Evolutionary conservation across 2,888 invertebrate species (phyloP).

Genomic region (Allophyes oxyacanthae): DNA sequence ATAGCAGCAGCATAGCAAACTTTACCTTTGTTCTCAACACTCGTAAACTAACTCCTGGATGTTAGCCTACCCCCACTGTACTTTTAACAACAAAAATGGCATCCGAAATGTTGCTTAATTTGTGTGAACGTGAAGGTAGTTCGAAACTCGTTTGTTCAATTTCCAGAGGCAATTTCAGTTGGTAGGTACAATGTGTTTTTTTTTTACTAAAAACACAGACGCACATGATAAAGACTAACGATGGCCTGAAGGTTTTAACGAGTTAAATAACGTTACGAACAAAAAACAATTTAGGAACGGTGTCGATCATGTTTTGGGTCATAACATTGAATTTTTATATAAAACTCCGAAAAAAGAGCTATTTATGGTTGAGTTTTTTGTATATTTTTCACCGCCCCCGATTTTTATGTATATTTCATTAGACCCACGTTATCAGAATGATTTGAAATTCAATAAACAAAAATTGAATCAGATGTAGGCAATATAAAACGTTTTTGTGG

Average conservation of each 20-base stretch:
- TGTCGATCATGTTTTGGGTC: constrained; percentile 24
- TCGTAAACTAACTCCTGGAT: constrained; percentile 59
- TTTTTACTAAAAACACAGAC: constrained; percentile 21
- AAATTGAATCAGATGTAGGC: constrained; percentile 7
- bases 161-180: constrained; percentile 45
- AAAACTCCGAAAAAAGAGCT: constrained; percentile 16
- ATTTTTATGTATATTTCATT: constrained; percentile 24
- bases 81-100: constrained; percentile 65
- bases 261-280: constrained; percentile 35
- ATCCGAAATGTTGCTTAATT: constrained; percentile 68
- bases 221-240: constrained; percentile 46
- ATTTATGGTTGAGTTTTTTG: constrained; percentile 13
- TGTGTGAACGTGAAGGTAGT: constrained; percentile 59
- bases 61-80: constrained; percentile 54
- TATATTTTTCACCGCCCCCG: constrained; percentile 9
- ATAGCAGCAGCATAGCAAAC: constrained; percentile 52
- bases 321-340: constrained; percentile 30
- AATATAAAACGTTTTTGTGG: no score
- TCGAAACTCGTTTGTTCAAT: constrained; percentile 62
- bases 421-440: constrained; percentile 8
- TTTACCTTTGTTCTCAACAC: constrained; percentile 58
- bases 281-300: constrained; percentile 39
- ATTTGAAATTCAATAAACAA: constrained; percentile 22
- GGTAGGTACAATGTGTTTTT: constrained; percentile 43
- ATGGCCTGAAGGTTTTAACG: constrained; percentile 39